phyloP scores from a whole-genome alignment of 2,113 vertebrate species.

The Chiloscyllium plagiosum region DNA sequence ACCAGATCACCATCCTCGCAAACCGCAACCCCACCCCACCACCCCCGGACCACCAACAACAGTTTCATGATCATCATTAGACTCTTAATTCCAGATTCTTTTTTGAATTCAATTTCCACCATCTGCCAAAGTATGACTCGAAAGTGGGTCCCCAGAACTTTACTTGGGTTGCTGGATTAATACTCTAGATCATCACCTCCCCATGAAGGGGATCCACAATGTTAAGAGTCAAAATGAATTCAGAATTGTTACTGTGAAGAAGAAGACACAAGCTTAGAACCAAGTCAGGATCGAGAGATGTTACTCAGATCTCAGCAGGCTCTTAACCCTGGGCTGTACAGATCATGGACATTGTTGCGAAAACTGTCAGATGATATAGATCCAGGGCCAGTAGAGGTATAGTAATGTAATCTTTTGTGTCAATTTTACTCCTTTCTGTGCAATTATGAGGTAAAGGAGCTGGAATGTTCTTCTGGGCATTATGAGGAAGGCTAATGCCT shows the following conservation, averaged over 20 bases:
- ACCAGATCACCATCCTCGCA: no score
- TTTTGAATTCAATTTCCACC: no score
- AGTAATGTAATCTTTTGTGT: background rate
- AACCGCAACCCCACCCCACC: no score
- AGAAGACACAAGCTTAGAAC: background rate
- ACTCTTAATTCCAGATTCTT: no score
- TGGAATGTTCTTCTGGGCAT: background rate
- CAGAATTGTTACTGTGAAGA: background rate
- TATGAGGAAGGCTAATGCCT: background rate
- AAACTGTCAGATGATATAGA: background rate
- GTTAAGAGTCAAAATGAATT: background rate
- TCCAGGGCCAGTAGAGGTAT: background rate
- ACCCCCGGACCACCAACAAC: no score
- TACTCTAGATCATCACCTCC: no score
- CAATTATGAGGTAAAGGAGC: background rate
- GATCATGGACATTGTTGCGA: background rate
- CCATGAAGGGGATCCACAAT: background rate
- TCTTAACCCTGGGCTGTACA: background rate
- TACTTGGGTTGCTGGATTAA: no score
- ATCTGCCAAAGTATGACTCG: no score
- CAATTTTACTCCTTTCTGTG: background rate
- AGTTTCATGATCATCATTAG: no score
- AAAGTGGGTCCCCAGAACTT: no score
- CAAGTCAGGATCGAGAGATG: background rate
- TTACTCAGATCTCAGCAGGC: background rate